Evolutionary conservation across 2,888 invertebrate species (phyloP).

Genomic region (Rhyacophila evoluta): DNA sequence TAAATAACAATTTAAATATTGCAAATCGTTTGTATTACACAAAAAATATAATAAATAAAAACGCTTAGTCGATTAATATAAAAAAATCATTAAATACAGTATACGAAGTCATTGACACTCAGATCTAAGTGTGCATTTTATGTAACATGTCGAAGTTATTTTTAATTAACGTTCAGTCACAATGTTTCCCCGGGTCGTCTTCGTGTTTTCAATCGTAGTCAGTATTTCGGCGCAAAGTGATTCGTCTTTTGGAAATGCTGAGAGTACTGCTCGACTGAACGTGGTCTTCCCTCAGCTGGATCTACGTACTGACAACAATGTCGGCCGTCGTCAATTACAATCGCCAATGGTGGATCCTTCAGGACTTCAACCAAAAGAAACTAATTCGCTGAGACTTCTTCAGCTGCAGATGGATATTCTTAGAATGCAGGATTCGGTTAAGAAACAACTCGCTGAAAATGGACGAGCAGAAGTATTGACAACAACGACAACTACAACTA

Average conservation of each 20-base stretch:
- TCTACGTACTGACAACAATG: not conserved
- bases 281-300: constrained; percentile 49
- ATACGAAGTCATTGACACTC: not conserved
- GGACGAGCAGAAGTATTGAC: not conserved
- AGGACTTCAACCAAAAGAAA: not conserved
- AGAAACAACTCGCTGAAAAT: constrained; percentile 2
- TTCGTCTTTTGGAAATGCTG: not conserved
- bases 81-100: not conserved
- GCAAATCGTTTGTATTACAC: too few species aligned
- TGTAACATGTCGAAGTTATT: not conserved
- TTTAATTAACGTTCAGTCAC: not conserved
- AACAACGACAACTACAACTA: not conserved
- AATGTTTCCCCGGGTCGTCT: constrained; percentile 28
- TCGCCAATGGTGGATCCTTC: not conserved
- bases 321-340: not conserved
- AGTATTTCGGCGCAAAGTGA: not conserved
- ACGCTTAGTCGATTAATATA: not conserved
- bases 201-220: constrained; percentile 16
- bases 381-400: constrained; percentile 17
- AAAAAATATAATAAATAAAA: too few species aligned
- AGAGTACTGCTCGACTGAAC: constrained; percentile 36
- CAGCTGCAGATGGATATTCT: constrained; percentile 41
- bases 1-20: too few species aligned
- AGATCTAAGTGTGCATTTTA: not conserved
- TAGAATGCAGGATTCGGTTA: constrained; percentile 32